Evolutionary conservation across 2,888 invertebrate genomes (phyloP).

Genomic region (Drosophila recens): DNA sequence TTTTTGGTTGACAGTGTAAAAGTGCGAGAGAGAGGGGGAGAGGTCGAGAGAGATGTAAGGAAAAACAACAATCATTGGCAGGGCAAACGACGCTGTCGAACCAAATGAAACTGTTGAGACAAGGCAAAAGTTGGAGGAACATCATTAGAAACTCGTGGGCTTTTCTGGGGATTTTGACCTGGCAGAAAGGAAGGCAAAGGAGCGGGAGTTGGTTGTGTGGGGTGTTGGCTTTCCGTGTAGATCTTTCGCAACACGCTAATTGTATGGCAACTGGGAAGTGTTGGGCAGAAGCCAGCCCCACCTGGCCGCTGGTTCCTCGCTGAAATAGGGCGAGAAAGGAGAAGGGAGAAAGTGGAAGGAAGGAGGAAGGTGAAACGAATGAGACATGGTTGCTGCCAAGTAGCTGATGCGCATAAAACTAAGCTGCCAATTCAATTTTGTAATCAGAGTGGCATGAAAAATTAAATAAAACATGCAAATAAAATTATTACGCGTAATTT

Average conservation of each 20-base stretch:
- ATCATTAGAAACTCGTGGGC: constrained; percentile 72
- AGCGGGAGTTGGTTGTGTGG: constrained; percentile 1
- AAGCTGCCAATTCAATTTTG: constrained; percentile 81
- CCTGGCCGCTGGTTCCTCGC: constrained; percentile 22
- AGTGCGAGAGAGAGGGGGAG: background rate
- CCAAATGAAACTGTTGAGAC: constrained; percentile 73
- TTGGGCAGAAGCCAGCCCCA: constrained; percentile 16
- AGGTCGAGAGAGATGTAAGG: constrained; percentile 5
- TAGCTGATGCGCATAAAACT: constrained; percentile 71
- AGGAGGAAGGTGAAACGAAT: background rate
- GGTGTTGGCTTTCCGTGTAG: constrained; percentile 11
- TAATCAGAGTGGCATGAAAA: constrained; percentile 80
- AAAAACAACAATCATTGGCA: constrained; percentile 65
- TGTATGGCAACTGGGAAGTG: constrained; percentile 70
- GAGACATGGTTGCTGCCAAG: constrained; percentile 38
- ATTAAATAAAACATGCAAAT: constrained; percentile 81
- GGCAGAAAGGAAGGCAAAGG: background rate
- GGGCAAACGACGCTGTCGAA: constrained; percentile 60
- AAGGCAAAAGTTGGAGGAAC: constrained; percentile 61
- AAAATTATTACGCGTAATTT: constrained; percentile 80
- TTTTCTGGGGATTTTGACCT: constrained; percentile 5
- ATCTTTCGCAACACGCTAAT: constrained; percentile 68
- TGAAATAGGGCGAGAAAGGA: too few species aligned
- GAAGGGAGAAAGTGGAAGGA: background rate
- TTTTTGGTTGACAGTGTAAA: constrained; percentile 52